phyloP scores from a whole-genome alignment of 2,797 vertebrate species.

The Carcharodon carcharias region DNA sequence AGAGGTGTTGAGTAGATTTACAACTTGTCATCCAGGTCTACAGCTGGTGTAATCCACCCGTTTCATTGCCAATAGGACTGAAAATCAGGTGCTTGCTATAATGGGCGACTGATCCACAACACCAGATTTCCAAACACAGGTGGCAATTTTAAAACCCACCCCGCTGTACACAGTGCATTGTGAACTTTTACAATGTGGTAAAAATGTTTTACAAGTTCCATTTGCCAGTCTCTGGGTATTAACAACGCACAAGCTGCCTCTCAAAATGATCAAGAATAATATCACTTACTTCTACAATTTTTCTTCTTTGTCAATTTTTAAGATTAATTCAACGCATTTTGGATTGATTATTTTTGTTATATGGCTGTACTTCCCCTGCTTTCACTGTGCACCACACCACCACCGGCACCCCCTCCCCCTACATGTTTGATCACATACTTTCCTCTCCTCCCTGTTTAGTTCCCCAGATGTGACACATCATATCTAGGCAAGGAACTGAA shows the following conservation, averaged over 20 bases:
- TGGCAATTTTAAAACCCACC: neutral
- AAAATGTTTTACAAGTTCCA: neutral
- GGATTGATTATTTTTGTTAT: too few relatives aligned
- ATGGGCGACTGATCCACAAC: neutral
- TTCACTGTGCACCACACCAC: too few relatives aligned
- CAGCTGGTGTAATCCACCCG: neutral
- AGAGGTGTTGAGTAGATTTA: neutral
- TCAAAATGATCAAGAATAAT: neutral
- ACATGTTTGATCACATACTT: too few relatives aligned
- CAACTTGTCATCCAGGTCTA: neutral
- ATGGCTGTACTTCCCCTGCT: too few relatives aligned
- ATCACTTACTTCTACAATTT: too few relatives aligned
- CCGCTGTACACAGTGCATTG: neutral
- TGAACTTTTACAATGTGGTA: neutral
- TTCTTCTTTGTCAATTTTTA: too few relatives aligned
- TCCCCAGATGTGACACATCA: neutral
- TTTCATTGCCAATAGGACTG: too few relatives aligned
- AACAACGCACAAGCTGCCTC: neutral
- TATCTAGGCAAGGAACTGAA: neutral
- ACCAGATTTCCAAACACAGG: neutral
- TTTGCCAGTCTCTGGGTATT: neutral
- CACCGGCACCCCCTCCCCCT: too few relatives aligned
- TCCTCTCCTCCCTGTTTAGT: too few relatives aligned
- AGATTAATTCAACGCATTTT: too few relatives aligned
- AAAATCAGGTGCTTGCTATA: neutral